These are phyloP conservation scores for Neotragus moschatus DNA, from an alignment of 2,113 vertebrate genomes.

Conservation along the genomic window DNA sequence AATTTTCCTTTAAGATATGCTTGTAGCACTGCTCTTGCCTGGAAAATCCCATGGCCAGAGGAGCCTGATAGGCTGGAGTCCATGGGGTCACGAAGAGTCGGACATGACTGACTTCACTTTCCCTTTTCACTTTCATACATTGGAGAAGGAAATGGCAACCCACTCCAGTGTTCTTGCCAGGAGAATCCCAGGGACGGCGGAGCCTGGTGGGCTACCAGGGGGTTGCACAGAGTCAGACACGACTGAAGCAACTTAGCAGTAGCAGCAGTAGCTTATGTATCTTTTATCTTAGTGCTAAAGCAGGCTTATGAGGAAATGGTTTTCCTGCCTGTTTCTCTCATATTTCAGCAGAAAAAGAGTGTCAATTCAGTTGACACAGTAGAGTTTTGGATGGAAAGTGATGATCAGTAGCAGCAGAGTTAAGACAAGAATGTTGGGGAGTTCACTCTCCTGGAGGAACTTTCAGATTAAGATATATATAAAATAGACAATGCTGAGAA, in stretches of 20 bases:
- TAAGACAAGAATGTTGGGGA: not conserved
- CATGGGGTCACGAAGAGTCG: no score
- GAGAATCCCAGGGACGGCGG: no score
- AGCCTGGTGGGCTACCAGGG: no score
- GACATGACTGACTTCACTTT: no score
- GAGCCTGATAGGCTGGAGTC: no score
- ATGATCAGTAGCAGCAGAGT: not conserved
- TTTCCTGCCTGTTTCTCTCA: not conserved
- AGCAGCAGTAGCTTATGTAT: not conserved
- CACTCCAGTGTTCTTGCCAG: no score
- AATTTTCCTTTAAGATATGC: not conserved
- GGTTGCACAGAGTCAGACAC: no score
- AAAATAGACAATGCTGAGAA: not conserved
- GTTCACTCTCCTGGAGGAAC: not conserved
- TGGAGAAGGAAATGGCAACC: no score
- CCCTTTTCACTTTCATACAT: no score
- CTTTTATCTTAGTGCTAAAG: not conserved
- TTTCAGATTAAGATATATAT: no score
- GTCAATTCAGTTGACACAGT: rapidly evolving
- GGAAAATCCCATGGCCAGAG: no score
- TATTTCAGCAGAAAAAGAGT: not conserved
- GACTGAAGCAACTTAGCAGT: no score
- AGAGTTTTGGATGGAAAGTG: not conserved
- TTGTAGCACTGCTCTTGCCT: not conserved
- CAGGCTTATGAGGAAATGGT: not conserved